Base-by-base conservation (phyloP, 2,113 vertebrate genomes). In the Mustela lutreola region DNA sequence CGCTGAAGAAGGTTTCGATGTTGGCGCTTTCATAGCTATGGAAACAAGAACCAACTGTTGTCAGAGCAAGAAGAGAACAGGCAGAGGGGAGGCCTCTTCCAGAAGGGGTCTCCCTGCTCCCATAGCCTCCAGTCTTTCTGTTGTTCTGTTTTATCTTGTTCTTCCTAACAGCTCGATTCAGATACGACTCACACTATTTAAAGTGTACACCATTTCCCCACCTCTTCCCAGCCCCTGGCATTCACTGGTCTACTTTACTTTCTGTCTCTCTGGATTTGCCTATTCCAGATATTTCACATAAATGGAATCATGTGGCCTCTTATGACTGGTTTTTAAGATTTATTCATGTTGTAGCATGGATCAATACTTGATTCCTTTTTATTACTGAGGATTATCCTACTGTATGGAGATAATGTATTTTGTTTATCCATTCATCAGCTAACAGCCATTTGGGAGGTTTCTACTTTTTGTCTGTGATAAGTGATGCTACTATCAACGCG, bases 1-100 rank as follows among this genome's bases (percentile, higher is more conserved):
- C 99, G 0, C 99, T 99, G 97, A 99, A 98, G 96, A 99, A 99
- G 91, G 99, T 99, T 98, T 99, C 99, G 12, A 99, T 99, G 98
- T 99, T 98, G 96, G 99, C 99, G 50, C 98, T 97, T 89, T 99
- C 99, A 0, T 99, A 99, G 97, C 99, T 99, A 98, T 83, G 62
- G 97, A 89, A 42, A 92, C 24, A 67, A 79, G 19, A 48, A 0
- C 15, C n/a, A 86, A 33, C 22, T 53, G 31, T 31, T 50, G 24
- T 97, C 60, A 96, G 89, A 22, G 60, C n/a, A 62, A 70, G 65
- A 36, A 9, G 0, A 8, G 67, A 65, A 7, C 91, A 50, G 28
- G 14, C 19, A 0, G 21, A 4, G 5, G 36, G 2, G 4, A 2
- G 8, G 4, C 45, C 36, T 85, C 58, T 87, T 18, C 22, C 16